Evolutionary conservation across 2,113 vertebrate genomes (phyloP), one percentile per base, ranked within the genome.

Genomic region (Atherinomorus stipes): DNA sequence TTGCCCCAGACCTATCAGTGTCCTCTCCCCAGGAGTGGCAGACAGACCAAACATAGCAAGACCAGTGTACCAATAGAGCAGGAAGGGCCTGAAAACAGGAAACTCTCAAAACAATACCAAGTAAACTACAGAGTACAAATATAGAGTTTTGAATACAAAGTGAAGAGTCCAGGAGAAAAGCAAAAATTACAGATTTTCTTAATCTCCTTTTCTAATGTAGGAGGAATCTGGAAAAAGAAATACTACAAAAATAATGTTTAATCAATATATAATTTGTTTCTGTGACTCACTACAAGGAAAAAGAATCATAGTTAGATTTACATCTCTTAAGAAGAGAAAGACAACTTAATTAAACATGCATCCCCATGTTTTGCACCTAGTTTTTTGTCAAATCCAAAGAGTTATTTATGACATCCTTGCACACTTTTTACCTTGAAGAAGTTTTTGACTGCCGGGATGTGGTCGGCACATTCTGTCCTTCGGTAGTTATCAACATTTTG

Each of bases 361-460:
- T 62, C 8, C 42, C 51, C 2, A 2, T 7, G 9, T 34, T 34
- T 28, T 28, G 28, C 28, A 28, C 6, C 5, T 7, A 4, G 31
- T 34, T 34, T 34, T 34, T 8, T 7, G 9, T 59, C 10, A 28
- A 28, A 64, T 44, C 3, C n/a, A 28, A 54, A 56, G 11, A 11
- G 11, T 38, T 28, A 38, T 64, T 5, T 8, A 47, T 21, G 50
- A 34, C 31, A 56, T 45, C 11, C 44, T 22, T 18, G 59, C 38
- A 6, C 66, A 76, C 62, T 56, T 42, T 87, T 42, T 87, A 96
- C 96, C 95, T 93, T 95, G 72, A 96, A 96, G 80, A 96, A 96
- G 65, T 42, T 87, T 74, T 91, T 93, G 90, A 96, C 88, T 75
- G 93, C 86, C 1, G 94, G 93, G 62, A 96, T 85, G 73, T 96